Percentiles rank a stretch among this genome's conserved stretches.
These are phyloP conservation scores for pig (Sus scrofa) DNA, from an alignment of 2,113 vertebrate genomes.

Conservation along the genomic window DNA sequence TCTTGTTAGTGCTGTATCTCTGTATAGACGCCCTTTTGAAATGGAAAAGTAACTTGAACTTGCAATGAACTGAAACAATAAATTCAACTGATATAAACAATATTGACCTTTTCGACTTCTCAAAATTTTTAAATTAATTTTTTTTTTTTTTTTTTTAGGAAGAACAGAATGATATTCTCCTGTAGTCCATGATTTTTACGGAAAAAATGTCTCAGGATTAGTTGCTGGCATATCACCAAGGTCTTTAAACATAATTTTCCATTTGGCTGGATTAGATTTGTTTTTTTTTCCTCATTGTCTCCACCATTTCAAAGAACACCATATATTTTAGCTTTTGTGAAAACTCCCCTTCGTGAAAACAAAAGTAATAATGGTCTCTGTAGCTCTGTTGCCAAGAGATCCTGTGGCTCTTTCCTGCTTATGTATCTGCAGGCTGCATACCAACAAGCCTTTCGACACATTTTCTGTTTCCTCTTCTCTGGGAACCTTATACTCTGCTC, in stretches of 20 bases:
- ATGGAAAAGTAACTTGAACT: background rate
- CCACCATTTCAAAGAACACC: background rate
- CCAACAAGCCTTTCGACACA: background rate
- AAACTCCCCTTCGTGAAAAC: background rate
- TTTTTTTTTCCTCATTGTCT: background rate
- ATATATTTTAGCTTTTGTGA: conserved; percentile 7
- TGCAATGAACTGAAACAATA: background rate
- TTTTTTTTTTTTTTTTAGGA: background rate
- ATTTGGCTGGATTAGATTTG: background rate
- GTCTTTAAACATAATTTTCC: background rate
- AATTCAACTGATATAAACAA: background rate
- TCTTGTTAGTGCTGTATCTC: background rate
- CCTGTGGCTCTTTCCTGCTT: background rate
- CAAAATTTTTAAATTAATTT: background rate
- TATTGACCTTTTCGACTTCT: background rate
- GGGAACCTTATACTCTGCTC: background rate
- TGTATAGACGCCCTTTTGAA: background rate
- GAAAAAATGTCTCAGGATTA: background rate
- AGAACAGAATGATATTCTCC: background rate
- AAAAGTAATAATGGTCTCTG: background rate
- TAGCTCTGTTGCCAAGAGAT: background rate
- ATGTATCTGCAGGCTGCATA: background rate
- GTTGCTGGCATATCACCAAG: background rate
- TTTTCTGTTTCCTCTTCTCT: background rate
- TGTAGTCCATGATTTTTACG: background rate